Conservation (phyloP, 2,888 invertebrate genomes). For the Stenodema calcarata region DNA sequence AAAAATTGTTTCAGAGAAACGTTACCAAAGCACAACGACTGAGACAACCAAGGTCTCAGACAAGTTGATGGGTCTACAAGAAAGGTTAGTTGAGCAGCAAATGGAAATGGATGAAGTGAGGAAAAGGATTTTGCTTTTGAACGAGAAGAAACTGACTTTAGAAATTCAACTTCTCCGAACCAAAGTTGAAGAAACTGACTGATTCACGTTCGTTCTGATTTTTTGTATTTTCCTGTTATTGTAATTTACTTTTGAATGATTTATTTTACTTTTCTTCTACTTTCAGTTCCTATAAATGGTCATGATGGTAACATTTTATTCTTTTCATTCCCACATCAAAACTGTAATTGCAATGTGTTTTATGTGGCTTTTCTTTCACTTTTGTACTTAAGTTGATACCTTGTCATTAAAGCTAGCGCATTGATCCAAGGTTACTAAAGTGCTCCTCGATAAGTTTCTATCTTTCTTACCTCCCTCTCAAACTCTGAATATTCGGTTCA, state of each 20-base stretch:
- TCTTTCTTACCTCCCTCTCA: background rate
- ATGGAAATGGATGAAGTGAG: background rate
- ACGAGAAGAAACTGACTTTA: background rate
- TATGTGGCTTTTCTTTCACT: too few relatives aligned
- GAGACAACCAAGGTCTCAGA: background rate
- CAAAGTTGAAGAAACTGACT: background rate
- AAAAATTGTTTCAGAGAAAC: background rate
- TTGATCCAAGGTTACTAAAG: background rate
- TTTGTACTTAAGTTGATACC: too few relatives aligned
- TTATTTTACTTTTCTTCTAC: too few relatives aligned
- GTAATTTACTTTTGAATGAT: too few relatives aligned
- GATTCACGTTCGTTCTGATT: background rate
- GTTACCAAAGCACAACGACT: background rate
- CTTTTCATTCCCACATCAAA: too few relatives aligned
- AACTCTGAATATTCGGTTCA: background rate
- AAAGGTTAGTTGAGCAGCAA: background rate
- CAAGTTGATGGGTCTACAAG: background rate
- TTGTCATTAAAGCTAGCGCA: background rate
- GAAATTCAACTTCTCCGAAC: background rate
- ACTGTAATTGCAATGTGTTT: too few relatives aligned
- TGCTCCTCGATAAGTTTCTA: background rate
- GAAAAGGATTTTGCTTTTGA: background rate
- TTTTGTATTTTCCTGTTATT: too few relatives aligned
- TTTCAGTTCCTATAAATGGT: too few relatives aligned
- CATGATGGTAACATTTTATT: too few relatives aligned